A percentile compares a stretch with the other conserved stretches of the same genome.
Conservation (phyloP, 2,888 invertebrate genomes). For the Linnaemya tessellans region DNA sequence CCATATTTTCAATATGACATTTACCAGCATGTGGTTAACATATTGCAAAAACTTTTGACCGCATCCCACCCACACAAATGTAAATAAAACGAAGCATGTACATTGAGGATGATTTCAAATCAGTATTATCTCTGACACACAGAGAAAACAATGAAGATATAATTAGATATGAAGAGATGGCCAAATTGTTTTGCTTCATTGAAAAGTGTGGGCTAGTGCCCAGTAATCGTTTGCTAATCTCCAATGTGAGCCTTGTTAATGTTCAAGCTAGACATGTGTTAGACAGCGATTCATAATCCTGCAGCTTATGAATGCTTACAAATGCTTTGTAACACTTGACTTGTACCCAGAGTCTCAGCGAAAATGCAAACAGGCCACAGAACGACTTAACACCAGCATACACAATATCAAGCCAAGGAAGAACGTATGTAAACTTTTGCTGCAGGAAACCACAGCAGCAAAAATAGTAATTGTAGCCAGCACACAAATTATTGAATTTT, state of each 20-base stretch:
- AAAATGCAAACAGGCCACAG: not conserved
- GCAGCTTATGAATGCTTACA: not conserved
- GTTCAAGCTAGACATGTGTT: not conserved
- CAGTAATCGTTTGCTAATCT: not conserved
- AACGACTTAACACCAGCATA: conserved; percentile 13
- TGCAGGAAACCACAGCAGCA: conserved; percentile 8
- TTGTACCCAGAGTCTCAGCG: not conserved
- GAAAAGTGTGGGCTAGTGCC: not conserved
- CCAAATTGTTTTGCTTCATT: not conserved
- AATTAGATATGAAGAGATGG: not conserved
- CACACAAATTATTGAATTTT: not conserved
- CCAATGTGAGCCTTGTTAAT: not conserved
- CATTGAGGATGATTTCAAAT: conserved; percentile 1
- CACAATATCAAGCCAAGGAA: not conserved
- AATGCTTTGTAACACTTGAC: conserved; percentile 6
- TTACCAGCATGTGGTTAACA: conserved; percentile 61
- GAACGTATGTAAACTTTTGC: not conserved
- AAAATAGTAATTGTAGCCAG: conserved; percentile 4
- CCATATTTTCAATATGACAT: conserved; percentile 69
- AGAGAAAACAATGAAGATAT: not conserved
- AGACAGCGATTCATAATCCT: not conserved
- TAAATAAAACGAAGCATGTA: not conserved
- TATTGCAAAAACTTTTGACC: conserved; percentile 48
- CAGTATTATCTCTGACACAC: not conserved
- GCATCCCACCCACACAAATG: conserved; percentile 2